Conservation (phyloP, 1,140 invertebrate genomes). For the Drosophila bocki region DNA sequence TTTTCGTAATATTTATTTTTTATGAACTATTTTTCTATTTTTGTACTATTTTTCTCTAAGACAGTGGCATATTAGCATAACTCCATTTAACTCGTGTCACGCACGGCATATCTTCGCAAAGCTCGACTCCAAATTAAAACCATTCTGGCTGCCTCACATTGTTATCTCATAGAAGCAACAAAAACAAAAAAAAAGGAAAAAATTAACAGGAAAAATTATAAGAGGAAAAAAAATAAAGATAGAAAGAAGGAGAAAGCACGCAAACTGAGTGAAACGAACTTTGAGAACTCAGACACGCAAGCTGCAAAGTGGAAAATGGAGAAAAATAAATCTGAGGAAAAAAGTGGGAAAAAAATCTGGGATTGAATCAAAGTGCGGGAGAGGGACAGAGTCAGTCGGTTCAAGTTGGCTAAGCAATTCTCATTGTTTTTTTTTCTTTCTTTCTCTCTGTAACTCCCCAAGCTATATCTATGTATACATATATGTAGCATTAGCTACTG, state of each 20-base stretch:
- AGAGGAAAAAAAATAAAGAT: not conserved
- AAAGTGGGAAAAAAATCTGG: slow-evolving; percentile 6
- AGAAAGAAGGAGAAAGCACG: slow-evolving; percentile 31
- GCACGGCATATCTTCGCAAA: slow-evolving; percentile 17
- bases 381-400: slow-evolving; percentile 15
- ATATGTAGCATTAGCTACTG: slow-evolving; percentile 8
- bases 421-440: slow-evolving; percentile 30
- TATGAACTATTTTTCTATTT: too few relatives aligned
- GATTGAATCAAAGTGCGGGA: slow-evolving; percentile 26
- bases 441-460: not conserved
- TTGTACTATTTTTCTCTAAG: not conserved
- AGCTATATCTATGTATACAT: slow-evolving; percentile 14
- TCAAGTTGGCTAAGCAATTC: slow-evolving; percentile 69
- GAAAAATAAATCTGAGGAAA: slow-evolving; percentile 6
- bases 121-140: slow-evolving; percentile 59
- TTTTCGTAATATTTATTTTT: too few relatives aligned
- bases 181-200: not conserved
- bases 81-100: not conserved
- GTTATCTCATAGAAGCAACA: slow-evolving; percentile 59
- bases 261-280: slow-evolving; percentile 60
- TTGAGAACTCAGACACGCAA: slow-evolving; percentile 59
- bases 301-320: slow-evolving; percentile 5
- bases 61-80: not conserved
- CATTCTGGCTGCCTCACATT: slow-evolving; percentile 33
- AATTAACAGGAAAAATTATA: slow-evolving; percentile 4